Evolutionary conservation across 1,140 invertebrate species (phyloP).

Genomic region (Nilaparvata lugens): DNA sequence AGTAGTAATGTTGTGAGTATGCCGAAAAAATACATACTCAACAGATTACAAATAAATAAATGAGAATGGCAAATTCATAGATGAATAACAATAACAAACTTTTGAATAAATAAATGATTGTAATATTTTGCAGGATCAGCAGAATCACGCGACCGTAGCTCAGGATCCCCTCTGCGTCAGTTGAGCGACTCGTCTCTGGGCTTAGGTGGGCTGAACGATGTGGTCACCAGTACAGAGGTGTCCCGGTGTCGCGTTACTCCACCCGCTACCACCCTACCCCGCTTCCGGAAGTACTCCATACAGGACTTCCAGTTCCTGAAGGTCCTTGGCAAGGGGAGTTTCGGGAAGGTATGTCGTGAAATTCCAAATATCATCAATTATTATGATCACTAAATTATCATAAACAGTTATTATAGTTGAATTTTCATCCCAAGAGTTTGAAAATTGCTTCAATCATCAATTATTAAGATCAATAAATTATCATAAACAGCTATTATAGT

Average conservation of each 20-base stretch:
- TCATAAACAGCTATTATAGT: too few relatives aligned
- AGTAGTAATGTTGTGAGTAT: too few relatives aligned
- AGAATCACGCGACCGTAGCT: constrained; percentile 15
- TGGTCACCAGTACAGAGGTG: constrained; percentile 3
- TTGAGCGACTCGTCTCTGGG: constrained; percentile 19
- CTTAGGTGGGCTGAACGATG: constrained; percentile 9
- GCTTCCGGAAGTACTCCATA: constrained; percentile 79
- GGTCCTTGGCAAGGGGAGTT: constrained; percentile 92
- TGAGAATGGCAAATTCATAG: too few relatives aligned
- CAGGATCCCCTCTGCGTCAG: constrained; percentile 20
- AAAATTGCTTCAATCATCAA: too few relatives aligned
- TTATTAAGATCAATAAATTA: too few relatives aligned
- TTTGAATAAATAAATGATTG: too few relatives aligned
- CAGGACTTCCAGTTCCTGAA: constrained; percentile 92
- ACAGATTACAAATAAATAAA: too few relatives aligned
- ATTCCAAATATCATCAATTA: neutral
- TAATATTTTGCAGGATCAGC: constrained; percentile 15
- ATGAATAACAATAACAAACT: too few relatives aligned
- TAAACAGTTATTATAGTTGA: too few relatives aligned
- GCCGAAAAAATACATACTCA: too few relatives aligned
- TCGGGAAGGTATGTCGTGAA: constrained; percentile 69
- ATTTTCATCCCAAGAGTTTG: too few relatives aligned
- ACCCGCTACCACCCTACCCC: constrained; percentile 71
- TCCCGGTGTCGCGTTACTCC: constrained; percentile 54
- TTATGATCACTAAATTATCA: too few relatives aligned